Evolutionary conservation across 2,888 invertebrate genomes (phyloP).

Genomic region (Meliscaeva auricollis): DNA sequence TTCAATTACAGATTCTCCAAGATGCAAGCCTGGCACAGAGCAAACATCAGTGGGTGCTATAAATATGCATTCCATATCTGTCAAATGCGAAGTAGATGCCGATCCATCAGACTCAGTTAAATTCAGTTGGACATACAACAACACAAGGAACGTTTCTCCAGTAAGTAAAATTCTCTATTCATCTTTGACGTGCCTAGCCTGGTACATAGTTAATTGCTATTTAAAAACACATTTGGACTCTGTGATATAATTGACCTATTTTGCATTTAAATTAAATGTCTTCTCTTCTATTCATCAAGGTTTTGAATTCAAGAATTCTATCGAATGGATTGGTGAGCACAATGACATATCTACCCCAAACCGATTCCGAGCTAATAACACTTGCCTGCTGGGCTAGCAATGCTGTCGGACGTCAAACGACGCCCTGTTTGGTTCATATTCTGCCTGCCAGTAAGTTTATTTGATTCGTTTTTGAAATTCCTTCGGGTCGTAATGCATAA

Average conservation of each 20-base stretch:
- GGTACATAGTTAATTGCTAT: neutral
- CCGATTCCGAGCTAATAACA: constrained; percentile 90
- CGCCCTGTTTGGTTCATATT: constrained; percentile 92
- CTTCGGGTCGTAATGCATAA: constrained; percentile 31
- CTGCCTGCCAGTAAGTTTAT: constrained; percentile 90
- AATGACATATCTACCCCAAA: constrained; percentile 86
- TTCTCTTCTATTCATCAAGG: constrained; percentile 77
- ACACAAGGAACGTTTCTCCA: constrained; percentile 90
- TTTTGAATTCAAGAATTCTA: constrained; percentile 85
- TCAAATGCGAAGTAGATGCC: constrained; percentile 93
- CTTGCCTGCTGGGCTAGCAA: constrained; percentile 95
- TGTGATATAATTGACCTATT: neutral
- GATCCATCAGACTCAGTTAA: constrained; percentile 89
- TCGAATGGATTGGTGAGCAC: constrained; percentile 86
- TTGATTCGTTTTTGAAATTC: constrained; percentile 31
- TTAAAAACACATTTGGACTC: constrained; percentile 34
- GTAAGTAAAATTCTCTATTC: constrained; percentile 84
- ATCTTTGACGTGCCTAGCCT: neutral
- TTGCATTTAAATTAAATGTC: constrained; percentile 37
- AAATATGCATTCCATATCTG: constrained; percentile 89
- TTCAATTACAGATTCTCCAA: constrained; percentile 88
- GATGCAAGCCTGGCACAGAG: constrained; percentile 90
- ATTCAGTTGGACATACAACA: constrained; percentile 95
- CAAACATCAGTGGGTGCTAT: constrained; percentile 89
- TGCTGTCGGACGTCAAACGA: constrained; percentile 91